Evolutionary conservation across 2,113 vertebrate genomes (phyloP).

Genomic region (Xenus cinereus): DNA sequence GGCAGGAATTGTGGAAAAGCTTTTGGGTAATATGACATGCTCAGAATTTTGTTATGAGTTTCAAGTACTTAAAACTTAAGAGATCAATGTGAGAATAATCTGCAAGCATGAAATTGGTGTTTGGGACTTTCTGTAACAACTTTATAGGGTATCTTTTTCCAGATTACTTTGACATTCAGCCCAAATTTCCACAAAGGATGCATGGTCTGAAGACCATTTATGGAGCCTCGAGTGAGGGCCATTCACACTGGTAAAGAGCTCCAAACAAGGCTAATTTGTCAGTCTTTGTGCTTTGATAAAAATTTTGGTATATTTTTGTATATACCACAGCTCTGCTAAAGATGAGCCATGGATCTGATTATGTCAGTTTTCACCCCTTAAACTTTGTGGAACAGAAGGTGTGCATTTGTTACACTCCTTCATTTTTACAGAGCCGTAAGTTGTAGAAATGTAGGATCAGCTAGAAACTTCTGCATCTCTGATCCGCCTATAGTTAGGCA

Average conservation of each 20-base stretch:
- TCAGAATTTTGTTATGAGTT: neutral
- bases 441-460: neutral
- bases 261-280: neutral
- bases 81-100: neutral
- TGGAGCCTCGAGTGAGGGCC: neutral
- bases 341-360: neutral
- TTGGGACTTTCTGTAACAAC: neutral
- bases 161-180: neutral
- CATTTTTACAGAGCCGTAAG: neutral
- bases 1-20: neutral
- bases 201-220: neutral
- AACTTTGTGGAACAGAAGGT: neutral
- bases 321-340: neutral
- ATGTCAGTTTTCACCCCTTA: neutral
- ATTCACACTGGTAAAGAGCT: neutral
- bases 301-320: neutral
- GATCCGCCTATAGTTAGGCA: neutral
- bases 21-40: neutral
- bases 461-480: neutral
- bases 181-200: neutral
- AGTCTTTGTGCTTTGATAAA: neutral
- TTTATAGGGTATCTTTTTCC: neutral
- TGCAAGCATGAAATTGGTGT: neutral
- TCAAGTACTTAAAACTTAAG: neutral
- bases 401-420: neutral